Evolutionary conservation across 92 coral and sea anemone species (phyloP), one percentile per base, ranked within the genome.

Genomic region (Zoanthus sociatus): DNA sequence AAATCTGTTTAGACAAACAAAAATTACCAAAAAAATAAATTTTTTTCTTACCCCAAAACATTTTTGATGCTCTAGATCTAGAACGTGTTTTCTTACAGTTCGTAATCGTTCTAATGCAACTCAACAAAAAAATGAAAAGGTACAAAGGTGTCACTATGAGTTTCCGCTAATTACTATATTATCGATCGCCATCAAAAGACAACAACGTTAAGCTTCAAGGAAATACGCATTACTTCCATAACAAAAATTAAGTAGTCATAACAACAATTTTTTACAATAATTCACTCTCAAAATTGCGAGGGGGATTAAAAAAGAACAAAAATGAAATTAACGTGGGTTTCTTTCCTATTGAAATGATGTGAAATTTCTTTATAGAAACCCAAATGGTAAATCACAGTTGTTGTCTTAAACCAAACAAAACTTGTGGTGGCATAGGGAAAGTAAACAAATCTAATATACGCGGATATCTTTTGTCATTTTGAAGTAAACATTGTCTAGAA

Each of bases 141-240:
- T 9, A 81, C 75, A 46, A 81, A 47, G 20, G 14, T 81, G 85
- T 42, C 85, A 81, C 42, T 26, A 9, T 18, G 26, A 46, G 61
- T 46, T 81, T 81, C 85, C 85, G 85, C 85, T 81, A 81, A 81
- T 81, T 81, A 81, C 45, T 18, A 21, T 67, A 60, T 66, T 47
- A 67, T 81, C 85, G 15, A 56, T 44, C 30, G 82, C 45, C 26
- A 26, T 14, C 67, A 30, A 30, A 47, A 48, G 21, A 45, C 1
- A 61, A 44, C 20, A 37, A 37, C 73, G 47, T 33, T 47, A 14
- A 68, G 14, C 85, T 18, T 81, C 55, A 20, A 31, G 70, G 6
- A 64, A 81, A 47, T 81, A 44, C 10, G 12, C 30, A 44, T 15
- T 81, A 45, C 58, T 67, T 66, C 21, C 58, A 63, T 17, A 20